Percentiles rank a stretch among this genome's conserved stretches.
These are phyloP conservation scores for Malurus melanocephalus DNA, from an alignment of 2,113 vertebrate genomes.

Conservation along the genomic window DNA sequence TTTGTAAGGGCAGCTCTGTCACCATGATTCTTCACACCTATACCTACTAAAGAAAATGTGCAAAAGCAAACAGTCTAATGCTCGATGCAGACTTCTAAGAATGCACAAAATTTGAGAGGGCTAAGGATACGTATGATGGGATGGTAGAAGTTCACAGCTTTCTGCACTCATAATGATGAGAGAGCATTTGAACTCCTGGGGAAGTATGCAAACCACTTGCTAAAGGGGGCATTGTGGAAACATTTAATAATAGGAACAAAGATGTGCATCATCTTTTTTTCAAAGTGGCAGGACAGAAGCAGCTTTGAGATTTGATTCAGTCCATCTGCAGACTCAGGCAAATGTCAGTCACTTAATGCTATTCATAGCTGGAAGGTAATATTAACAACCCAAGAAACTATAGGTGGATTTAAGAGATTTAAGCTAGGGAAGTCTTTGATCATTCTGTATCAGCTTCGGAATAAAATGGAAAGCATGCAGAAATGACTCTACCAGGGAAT, in stretches of 20 bases:
- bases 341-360: background rate
- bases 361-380: background rate
- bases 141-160: background rate
- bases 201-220: background rate
- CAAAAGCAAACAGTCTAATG: background rate
- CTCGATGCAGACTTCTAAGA: background rate
- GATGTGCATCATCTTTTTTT: background rate
- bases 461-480: background rate
- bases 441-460: background rate
- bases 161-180: background rate
- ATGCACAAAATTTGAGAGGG: background rate
- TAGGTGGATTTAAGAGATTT: background rate
- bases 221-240: background rate
- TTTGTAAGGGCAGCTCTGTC: background rate
- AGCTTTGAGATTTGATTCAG: background rate
- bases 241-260: background rate
- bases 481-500: background rate
- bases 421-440: background rate
- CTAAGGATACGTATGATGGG: background rate
- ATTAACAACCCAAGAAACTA: background rate
- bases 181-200: background rate
- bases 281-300: background rate
- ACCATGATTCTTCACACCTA: background rate
- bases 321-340: background rate
- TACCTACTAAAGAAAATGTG: background rate